phyloP scores from a whole-genome alignment of 2,888 invertebrate genomes.

The Prenolepis imparis region DNA sequence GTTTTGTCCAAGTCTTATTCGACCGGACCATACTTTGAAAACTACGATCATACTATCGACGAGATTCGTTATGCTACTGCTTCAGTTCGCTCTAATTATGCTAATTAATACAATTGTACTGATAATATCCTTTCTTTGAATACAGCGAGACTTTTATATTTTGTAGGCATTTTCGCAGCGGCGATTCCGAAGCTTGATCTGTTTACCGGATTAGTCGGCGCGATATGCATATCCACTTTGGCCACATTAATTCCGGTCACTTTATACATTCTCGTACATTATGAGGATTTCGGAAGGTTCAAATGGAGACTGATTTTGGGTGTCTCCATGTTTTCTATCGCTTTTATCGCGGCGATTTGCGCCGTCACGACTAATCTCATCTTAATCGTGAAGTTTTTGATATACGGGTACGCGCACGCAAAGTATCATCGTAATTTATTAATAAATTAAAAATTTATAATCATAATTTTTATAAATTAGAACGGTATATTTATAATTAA shows the following conservation, averaged over 20 bases:
- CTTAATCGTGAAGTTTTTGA: conserved; percentile 69
- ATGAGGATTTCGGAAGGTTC: conserved; percentile 70
- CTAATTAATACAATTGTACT: not conserved
- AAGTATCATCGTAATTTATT: not conserved
- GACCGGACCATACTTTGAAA: conserved; percentile 42
- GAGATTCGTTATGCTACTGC: conserved; percentile 23
- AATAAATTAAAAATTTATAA: not conserved
- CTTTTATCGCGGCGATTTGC: conserved; percentile 67
- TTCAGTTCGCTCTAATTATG: conserved; percentile 34
- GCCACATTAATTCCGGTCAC: conserved; percentile 75
- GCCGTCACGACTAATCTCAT: conserved; percentile 65
- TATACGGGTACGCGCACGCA: conserved; percentile 30
- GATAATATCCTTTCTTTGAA: not conserved
- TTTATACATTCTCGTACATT: conserved; percentile 73
- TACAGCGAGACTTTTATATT: not conserved
- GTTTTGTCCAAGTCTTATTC: conserved; percentile 61
- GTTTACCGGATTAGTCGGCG: conserved; percentile 75
- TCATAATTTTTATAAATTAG: not conserved
- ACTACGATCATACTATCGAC: conserved; percentile 28
- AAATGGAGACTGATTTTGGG: conserved; percentile 76
- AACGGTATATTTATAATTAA: not conserved
- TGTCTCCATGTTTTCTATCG: conserved; percentile 66
- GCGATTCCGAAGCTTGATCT: conserved; percentile 75
- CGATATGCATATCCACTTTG: conserved; percentile 74
- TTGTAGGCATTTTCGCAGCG: conserved; percentile 73